Evolutionary conservation across 2,797 vertebrate genomes (phyloP).

Genomic region (Urophycis tenuis): DNA sequence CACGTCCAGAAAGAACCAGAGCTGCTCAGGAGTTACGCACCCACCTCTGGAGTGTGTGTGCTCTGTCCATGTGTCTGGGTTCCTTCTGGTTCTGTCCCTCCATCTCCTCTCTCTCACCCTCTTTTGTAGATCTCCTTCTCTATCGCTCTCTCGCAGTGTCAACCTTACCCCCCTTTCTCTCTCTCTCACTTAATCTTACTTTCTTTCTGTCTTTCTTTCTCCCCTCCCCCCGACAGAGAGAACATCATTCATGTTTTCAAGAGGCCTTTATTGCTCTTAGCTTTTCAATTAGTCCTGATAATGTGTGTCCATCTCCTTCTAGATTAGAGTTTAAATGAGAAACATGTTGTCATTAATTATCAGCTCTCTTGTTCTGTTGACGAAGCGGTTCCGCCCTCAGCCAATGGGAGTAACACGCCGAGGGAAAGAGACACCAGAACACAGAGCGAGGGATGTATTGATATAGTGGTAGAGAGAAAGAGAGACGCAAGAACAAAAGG

Average conservation of each 20-base stretch:
- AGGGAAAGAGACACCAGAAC: background rate
- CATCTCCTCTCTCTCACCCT: no score
- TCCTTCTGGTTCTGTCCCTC: background rate
- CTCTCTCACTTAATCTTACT: no score
- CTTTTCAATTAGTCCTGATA: slow-evolving; percentile 66
- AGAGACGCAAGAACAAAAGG: background rate
- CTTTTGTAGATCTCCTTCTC: no score
- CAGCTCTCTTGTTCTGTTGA: slow-evolving; percentile 59
- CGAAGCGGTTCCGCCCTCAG: slow-evolving; percentile 41
- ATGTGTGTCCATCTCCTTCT: slow-evolving; percentile 65
- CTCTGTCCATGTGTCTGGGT: no score
- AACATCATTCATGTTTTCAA: slow-evolving; percentile 54
- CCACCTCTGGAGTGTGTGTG: no score
- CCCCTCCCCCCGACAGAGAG: slow-evolving; percentile 12
- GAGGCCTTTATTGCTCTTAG: slow-evolving; percentile 61
- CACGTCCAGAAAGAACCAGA: no score
- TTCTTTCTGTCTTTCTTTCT: no score
- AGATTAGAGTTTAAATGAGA: slow-evolving; percentile 71
- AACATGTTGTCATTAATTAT: slow-evolving; percentile 71
- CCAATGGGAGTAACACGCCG: slow-evolving; percentile 21
- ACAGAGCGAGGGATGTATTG: slow-evolving; percentile 20
- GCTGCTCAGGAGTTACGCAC: no score
- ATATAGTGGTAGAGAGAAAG: background rate
- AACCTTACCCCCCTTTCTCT: no score
- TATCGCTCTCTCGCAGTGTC: background rate